phyloP scores from a whole-genome alignment of 1,140 invertebrate species.

The Dreissena rostriformis region DNA sequence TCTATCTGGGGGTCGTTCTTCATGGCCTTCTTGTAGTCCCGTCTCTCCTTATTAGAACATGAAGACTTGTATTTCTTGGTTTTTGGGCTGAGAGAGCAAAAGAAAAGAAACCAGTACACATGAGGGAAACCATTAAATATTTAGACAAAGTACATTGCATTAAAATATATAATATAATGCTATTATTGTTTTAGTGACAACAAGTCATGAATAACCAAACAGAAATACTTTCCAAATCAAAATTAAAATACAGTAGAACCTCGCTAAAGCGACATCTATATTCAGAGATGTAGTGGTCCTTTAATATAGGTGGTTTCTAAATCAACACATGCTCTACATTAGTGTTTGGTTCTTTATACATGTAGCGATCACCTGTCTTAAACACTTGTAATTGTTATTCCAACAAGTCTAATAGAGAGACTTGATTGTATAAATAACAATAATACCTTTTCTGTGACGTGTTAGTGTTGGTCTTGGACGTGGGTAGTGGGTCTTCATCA shows the following conservation, averaged over 20 bases:
- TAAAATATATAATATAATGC: background rate
- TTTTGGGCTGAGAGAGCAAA: constrained; percentile 11
- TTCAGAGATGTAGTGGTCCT: too few species aligned
- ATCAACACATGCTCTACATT: too few species aligned
- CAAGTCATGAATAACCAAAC: constrained; percentile 5
- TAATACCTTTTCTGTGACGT: constrained; percentile 40
- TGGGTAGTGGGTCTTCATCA: constrained; percentile 32
- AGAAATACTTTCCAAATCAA: constrained; percentile 27
- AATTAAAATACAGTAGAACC: constrained; percentile 12
- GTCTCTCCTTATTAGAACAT: constrained; percentile 25
- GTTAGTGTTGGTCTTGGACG: constrained; percentile 26
- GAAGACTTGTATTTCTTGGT: constrained; percentile 20
- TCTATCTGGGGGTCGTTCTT: constrained; percentile 35
- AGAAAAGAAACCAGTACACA: constrained; percentile 20
- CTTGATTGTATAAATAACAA: background rate
- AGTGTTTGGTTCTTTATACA: too few species aligned
- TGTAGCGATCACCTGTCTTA: too few species aligned
- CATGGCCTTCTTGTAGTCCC: constrained; percentile 30
- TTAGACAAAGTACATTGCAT: background rate
- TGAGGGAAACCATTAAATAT: constrained; percentile 10
- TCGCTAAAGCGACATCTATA: too few species aligned
- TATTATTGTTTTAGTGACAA: constrained; percentile 18
- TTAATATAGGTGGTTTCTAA: too few species aligned
- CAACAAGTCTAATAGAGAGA: too few species aligned
- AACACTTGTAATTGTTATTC: too few species aligned